A percentile compares a stretch with the other conserved stretches of the same genome.
Evolutionary conservation across 2,797 vertebrate genomes (phyloP).

Genomic region (Sciurus carolinensis): DNA sequence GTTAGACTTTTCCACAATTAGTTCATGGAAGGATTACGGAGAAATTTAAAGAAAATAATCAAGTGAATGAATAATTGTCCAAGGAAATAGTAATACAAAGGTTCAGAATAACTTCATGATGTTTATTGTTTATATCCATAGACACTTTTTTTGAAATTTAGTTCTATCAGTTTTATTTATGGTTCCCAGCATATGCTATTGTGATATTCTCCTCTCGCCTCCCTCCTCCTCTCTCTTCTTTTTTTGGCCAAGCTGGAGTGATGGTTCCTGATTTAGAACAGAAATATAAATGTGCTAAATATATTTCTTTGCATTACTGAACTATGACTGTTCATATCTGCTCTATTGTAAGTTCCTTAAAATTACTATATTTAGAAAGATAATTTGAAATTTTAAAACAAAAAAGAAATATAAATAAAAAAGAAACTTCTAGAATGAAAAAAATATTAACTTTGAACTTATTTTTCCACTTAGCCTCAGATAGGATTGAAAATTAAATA

Average conservation of each 20-base stretch:
- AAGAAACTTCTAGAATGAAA: not conserved
- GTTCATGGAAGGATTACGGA: not conserved
- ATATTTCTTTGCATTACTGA: not conserved
- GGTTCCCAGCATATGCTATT: not conserved
- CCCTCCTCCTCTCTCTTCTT: not conserved
- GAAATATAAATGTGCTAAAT: conserved; percentile 3
- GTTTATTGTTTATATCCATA: not conserved
- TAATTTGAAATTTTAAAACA: not conserved
- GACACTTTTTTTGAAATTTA: not conserved
- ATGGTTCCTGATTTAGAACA: not conserved
- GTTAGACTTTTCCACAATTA: not conserved
- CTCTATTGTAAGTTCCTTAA: not conserved
- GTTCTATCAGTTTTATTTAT: not conserved
- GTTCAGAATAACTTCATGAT: not conserved
- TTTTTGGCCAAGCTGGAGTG: not conserved
- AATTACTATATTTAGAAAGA: not conserved
- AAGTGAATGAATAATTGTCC: not conserved
- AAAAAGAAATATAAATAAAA: conserved; percentile 9
- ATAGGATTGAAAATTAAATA: conserved; percentile 19
- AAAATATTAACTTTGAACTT: not conserved
- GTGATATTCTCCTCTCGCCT: not conserved
- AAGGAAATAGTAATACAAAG: not conserved
- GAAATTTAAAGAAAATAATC: conserved; percentile 3
- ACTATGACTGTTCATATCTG: not conserved
- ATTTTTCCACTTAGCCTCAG: not conserved